Evolutionary conservation across 1,140 invertebrate species (phyloP), one percentile per base, ranked within the genome.

Genomic region (Coenobita brevimanus): DNA sequence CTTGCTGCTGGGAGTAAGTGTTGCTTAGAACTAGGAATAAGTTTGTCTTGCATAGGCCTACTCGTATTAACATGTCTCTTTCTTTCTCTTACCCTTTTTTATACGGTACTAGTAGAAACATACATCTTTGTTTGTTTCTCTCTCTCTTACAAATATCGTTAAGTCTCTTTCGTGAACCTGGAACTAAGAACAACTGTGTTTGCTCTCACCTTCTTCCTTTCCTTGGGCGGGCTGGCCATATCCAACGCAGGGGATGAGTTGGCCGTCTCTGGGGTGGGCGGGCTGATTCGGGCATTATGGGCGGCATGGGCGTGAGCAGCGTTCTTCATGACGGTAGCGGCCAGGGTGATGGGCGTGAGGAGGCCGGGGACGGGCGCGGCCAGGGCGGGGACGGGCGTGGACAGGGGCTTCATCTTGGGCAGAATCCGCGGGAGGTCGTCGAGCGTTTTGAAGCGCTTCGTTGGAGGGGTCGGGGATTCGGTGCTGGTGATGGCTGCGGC

Each of bases 271-370:
- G 89, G 86, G 27, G 89, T 89, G 83, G 87, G 88, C 80, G 87
- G 82, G 81, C 82, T 89, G 36, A 80, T 78, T 64, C 86, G 81
- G 64, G 82, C 89, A 82, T 80, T 82, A 46, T 89, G 82, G 80
- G 88, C 79, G 82, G 57, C 78, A 67, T 84, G 57, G 87, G 89
- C 87, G 43, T 89, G 88, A 71, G 88, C 87, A 71, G 80, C 89
- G 46, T 88, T 87, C 71, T 90, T 90, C 79, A 90, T 89, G 83
- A 89, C 89, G 50, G 89, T 89, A 71, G 89, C 89, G 38, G 89
- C 89, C 36, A 90, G 89, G 54, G 89, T 89, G 83, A 90, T 90
- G 82, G 89, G 89, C 27, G 89, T 90, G 62, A 90, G 71, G 33
- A 90, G 88, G 21, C 89, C 89, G 15, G 89, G 89, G 60, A 90